Base-by-base conservation (phyloP, 2,113 vertebrate species). In the Ctenodactylus gundi region DNA sequence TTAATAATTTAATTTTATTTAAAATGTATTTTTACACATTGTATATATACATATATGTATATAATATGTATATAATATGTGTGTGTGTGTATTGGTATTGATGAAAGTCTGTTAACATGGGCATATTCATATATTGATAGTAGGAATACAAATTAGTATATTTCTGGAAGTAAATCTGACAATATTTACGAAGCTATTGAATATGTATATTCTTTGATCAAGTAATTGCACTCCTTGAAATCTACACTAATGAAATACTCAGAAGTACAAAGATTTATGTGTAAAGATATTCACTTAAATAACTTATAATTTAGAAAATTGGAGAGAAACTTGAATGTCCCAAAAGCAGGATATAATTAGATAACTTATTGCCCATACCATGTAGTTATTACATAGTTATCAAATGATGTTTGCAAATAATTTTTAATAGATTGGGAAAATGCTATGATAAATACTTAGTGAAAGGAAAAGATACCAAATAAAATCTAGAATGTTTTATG, bases 241-340 rank as follows among this genome's bases (percentile, higher is more conserved):
- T 76, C 6, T 72, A 17, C 57, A 57, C 41, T 55, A 81, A 85
- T 68, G 39, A 85, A 89, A 76, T 46, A 55, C 44, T 81, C 65
- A 75, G 27, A 86, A 92, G 44, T 44, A 36, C 23, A 65, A 82
- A 81, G 4, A 78, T 73, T 21, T 84, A 36, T 73, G 14, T 88
- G 44, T 29, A 78, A 80, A 60, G 20, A 62, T 39, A 76, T 18
- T 89, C 29, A 94, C 85, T 91, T 94, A 13, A 88, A 44, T 29
- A 91, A 51, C 46, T 53, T 73, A 6, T 68, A 88, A 73, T 95
- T 92, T 89, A 91, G 60, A 78, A 88, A 89, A 73, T 68, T 85
- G 15, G 25, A 78, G 67, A 39, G 85, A 84, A 88, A 88, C 5
- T 41, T 91, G 41, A 84, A 84, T 60, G 78, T 67, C 65, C 85